Evolutionary conservation across 2,113 vertebrate genomes (phyloP).

Genomic region (Halcyon senegalensis): DNA sequence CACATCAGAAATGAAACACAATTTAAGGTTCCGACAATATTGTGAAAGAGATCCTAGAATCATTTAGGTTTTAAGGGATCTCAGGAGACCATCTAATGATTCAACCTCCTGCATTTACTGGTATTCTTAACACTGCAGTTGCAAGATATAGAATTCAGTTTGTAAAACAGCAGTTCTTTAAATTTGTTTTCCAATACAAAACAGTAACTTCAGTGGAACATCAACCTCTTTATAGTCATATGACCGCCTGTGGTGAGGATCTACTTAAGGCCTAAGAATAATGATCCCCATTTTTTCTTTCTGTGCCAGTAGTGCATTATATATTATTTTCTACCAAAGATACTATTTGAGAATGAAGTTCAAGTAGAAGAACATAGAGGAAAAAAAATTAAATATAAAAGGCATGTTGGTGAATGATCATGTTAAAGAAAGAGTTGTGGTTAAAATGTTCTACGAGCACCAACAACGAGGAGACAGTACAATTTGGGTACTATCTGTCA

Average conservation of each 20-base stretch:
- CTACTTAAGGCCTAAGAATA: neutral
- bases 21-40: neutral
- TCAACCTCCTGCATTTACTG: neutral
- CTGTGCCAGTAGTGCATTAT: neutral
- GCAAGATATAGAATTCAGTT: accelerated
- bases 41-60: neutral
- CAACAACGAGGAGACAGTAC: neutral
- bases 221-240: neutral
- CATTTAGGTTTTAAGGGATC: neutral
- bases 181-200: neutral
- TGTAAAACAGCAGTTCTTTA: neutral
- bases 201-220: neutral
- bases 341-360: neutral
- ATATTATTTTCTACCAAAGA: neutral
- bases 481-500: neutral
- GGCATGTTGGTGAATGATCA: neutral
- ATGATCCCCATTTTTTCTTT: neutral
- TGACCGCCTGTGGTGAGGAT: accelerated
- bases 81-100: neutral
- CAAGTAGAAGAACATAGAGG: neutral
- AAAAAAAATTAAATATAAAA: neutral
- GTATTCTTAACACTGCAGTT: neutral
- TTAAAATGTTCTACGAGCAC: neutral
- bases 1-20: neutral
- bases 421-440: neutral